Conservation (phyloP, 2,113 vertebrate species). For the Pipra filicauda region DNA sequence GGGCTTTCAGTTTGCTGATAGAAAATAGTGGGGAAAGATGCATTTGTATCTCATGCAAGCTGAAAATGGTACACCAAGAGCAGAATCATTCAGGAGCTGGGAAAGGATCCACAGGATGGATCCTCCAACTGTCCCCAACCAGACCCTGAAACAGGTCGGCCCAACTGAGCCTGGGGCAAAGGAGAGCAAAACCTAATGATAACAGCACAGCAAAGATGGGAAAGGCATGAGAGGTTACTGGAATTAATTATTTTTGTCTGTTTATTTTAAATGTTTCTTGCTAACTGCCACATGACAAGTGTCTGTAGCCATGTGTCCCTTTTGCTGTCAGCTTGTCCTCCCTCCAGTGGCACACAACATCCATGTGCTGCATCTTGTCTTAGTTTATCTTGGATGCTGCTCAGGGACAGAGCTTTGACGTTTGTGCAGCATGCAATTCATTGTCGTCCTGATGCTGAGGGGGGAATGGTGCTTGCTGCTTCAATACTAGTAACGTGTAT, state of each 20-base stretch:
- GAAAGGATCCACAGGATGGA: neutral
- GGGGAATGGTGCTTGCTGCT: slow-evolving; percentile 57
- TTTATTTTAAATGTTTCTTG: slow-evolving; percentile 61
- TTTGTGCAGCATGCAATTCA: slow-evolving; percentile 56
- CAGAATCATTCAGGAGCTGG: slow-evolving; percentile 2
- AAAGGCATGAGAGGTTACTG: neutral
- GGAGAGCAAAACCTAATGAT: neutral
- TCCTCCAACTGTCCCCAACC: neutral
- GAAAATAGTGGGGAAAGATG: neutral
- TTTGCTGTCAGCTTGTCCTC: slow-evolving; percentile 63
- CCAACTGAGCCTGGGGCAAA: neutral
- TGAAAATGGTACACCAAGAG: neutral
- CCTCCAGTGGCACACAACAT: slow-evolving; percentile 37
- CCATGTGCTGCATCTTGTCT: slow-evolving; percentile 57
- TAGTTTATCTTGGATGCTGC: slow-evolving; percentile 32
- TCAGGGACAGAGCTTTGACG: slow-evolving; percentile 34
- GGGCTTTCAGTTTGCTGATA: neutral
- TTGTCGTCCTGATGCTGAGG: slow-evolving; percentile 44
- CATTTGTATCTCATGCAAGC: neutral
- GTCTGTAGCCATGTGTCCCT: slow-evolving; percentile 60
- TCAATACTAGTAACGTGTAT: slow-evolving; percentile 11
- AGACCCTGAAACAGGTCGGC: neutral
- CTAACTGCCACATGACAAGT: slow-evolving; percentile 60
- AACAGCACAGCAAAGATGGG: neutral
- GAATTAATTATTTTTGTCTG: slow-evolving; percentile 36